Conservation (phyloP, 2,888 invertebrate genomes). For the Ganaspis brasiliensis region DNA sequence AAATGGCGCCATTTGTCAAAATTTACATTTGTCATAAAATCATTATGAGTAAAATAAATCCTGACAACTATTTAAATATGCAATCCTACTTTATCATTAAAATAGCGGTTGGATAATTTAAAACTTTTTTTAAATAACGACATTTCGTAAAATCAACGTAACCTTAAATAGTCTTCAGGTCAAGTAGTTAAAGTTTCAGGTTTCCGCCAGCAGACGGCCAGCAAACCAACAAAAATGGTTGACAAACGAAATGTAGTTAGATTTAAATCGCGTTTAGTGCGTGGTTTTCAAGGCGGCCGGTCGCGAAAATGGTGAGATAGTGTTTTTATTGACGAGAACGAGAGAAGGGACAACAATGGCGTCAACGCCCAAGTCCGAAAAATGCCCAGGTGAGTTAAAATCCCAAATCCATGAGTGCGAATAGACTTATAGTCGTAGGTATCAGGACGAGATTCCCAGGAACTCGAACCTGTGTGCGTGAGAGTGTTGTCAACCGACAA, state of each 20-base stretch:
- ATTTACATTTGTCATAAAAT: too few species aligned
- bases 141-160: too few species aligned
- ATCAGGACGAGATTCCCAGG: conserved; percentile 31
- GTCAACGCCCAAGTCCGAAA: conserved; percentile 78
- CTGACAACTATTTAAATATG: too few species aligned
- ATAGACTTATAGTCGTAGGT: conserved; percentile 5
- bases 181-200: conserved; percentile 46
- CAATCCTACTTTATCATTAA: too few species aligned
- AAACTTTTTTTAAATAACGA: too few species aligned
- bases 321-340: conserved; percentile 62
- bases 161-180: neutral
- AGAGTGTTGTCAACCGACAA: conserved; percentile 15
- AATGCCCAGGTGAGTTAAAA: conserved; percentile 75
- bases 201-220: conserved; percentile 64
- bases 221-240: conserved; percentile 78
- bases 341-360: conserved; percentile 70
- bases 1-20: too few species aligned
- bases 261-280: conserved; percentile 76
- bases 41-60: too few species aligned
- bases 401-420: conserved; percentile 34
- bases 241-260: conserved; percentile 79
- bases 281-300: conserved; percentile 72
- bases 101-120: too few species aligned
- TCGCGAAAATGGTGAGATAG: conserved; percentile 76
- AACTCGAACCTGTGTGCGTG: neutral